Conservation (phyloP, 2,888 invertebrate species). For the Petrophora chlorosata region DNA sequence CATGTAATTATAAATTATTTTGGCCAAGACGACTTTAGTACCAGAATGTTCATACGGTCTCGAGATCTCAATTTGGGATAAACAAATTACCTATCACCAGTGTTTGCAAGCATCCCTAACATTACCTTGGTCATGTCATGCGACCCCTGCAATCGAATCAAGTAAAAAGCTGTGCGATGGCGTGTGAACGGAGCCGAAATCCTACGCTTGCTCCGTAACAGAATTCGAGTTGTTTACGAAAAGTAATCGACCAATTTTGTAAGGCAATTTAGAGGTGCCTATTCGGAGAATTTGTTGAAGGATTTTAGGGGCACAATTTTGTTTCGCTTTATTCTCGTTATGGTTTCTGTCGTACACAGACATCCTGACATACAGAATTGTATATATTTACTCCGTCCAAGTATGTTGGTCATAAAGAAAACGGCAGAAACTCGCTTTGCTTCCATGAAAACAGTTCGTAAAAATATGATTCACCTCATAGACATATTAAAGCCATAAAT, state of each 20-base stretch:
- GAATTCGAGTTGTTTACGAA: conserved; percentile 19
- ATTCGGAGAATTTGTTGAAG: conserved; percentile 12
- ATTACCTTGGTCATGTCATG: conserved; percentile 14
- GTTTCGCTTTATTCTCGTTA: no score
- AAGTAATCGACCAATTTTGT: conserved; percentile 21
- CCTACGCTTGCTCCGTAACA: conserved; percentile 5
- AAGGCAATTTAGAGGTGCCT: conserved; percentile 13
- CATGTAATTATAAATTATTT: no score
- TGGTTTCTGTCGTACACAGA: no score
- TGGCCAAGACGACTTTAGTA: no score
- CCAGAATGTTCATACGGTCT: no score
- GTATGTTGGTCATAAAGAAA: no score
- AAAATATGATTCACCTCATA: neutral
- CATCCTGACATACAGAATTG: no score
- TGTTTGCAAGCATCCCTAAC: conserved; percentile 10
- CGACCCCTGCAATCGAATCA: conserved; percentile 17
- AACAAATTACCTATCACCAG: conserved; percentile 13
- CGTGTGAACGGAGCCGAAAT: conserved; percentile 12
- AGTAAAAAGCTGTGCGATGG: conserved; percentile 15
- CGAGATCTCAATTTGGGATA: conserved; percentile 17
- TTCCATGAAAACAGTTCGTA: neutral
- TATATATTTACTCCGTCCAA: no score
- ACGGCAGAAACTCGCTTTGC: neutral
- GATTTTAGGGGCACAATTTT: no score
- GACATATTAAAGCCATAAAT: conserved; percentile 41